phyloP scores from a whole-genome alignment of 2,888 invertebrate genomes.

The Oxyteleia sp. region DNA sequence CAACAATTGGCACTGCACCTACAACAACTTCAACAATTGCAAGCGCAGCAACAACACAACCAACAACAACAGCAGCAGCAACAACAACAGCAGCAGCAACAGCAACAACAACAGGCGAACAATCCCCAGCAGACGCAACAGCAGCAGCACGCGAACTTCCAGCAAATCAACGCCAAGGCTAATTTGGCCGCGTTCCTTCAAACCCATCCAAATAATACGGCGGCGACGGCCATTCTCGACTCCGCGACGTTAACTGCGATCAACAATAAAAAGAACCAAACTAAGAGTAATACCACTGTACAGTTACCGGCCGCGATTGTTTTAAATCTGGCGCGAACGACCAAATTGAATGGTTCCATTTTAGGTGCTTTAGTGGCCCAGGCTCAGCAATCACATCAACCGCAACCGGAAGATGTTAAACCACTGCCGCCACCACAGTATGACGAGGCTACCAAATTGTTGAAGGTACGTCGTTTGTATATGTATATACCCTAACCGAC shows the following conservation, averaged over 20 bases:
- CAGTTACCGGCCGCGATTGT: slow-evolving; percentile 86
- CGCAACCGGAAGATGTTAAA: slow-evolving; percentile 86
- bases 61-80: slow-evolving; percentile 89
- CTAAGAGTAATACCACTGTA: slow-evolving; percentile 84
- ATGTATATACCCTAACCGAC: too few relatives aligned
- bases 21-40: slow-evolving; percentile 90
- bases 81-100: slow-evolving; percentile 89
- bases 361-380: slow-evolving; percentile 85
- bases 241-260: slow-evolving; percentile 86
- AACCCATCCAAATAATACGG: slow-evolving; percentile 84
- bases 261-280: slow-evolving; percentile 86
- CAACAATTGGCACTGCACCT: slow-evolving; percentile 89
- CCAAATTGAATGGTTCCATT: slow-evolving; percentile 85
- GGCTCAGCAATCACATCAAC: slow-evolving; percentile 84
- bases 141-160: slow-evolving; percentile 85
- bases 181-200: slow-evolving; percentile 88
- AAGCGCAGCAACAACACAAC: slow-evolving; percentile 88
- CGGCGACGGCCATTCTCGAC: slow-evolving; percentile 82
- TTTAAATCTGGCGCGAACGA: slow-evolving; percentile 84
- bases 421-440: slow-evolving; percentile 90
- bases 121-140: slow-evolving; percentile 88
- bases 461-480: too few relatives aligned
- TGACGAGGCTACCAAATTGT: slow-evolving; percentile 91
- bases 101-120: slow-evolving; percentile 88
- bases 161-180: slow-evolving; percentile 88